phyloP scores from a whole-genome alignment of 2,797 vertebrate genomes.

The Zenarchopterus dispar region DNA sequence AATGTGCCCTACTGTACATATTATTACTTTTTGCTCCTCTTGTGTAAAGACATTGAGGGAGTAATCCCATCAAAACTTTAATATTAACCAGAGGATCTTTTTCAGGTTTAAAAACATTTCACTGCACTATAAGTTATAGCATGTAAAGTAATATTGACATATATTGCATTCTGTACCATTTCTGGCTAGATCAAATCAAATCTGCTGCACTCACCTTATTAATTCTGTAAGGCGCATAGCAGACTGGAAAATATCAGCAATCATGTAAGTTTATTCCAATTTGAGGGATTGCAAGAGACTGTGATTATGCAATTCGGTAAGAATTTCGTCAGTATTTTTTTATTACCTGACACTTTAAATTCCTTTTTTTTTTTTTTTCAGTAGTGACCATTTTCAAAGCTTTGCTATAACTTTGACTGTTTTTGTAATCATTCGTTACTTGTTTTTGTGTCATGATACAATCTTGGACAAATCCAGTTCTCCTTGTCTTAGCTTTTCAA shows the following conservation, averaged over 20 bases:
- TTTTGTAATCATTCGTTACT: too few relatives aligned
- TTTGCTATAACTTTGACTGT: background rate
- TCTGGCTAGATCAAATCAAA: background rate
- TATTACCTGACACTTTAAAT: too few relatives aligned
- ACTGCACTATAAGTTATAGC: background rate
- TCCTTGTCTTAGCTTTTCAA: too few relatives aligned
- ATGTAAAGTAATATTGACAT: background rate
- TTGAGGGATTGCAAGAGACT: too few relatives aligned
- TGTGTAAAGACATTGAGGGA: background rate
- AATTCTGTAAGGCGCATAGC: background rate
- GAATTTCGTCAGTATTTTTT: too few relatives aligned
- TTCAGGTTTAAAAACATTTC: background rate
- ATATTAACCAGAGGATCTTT: background rate
- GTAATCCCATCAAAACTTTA: slow-evolving; percentile 1
- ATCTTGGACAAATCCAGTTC: background rate
- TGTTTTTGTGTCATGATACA: too few relatives aligned
- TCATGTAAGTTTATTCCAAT: background rate
- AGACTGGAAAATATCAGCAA: background rate
- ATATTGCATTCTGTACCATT: background rate
- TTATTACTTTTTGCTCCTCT: slow-evolving; percentile 11
- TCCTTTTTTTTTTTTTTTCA: background rate
- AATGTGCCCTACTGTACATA: background rate
- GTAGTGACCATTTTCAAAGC: too few relatives aligned
- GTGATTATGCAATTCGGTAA: too few relatives aligned
- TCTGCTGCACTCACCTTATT: background rate